Base-by-base conservation (phyloP, 2,113 vertebrate species). In the Centrocercus urophasianus region DNA sequence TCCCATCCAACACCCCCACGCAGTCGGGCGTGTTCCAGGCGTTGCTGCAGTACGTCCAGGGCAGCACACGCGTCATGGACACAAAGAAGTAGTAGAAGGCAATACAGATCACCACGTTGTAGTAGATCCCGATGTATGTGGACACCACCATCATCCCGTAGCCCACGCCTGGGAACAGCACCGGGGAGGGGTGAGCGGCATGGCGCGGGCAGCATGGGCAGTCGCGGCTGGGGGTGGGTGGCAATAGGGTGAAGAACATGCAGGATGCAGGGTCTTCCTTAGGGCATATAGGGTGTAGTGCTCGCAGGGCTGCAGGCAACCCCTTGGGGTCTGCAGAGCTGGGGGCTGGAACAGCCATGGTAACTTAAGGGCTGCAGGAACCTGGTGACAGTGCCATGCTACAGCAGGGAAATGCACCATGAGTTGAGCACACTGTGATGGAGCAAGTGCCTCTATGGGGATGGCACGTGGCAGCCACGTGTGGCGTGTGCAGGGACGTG, bases 101-200 rank as follows among this genome's bases (percentile, higher is more conserved):
- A 48, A 99, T 99, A 97, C 98, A 99, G 96, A 99, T 99, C 96
- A 99, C 99, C 97, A 99, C 99, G 36, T 99, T 99, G 98, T 99
- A 99, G 96, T 99, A 99, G 97, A 99, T 99, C 65, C 99, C 99
- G 43, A 99, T 99, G 96, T 99, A 99, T 0, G 98, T 99, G 90
- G 99, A 99, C 88, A 99, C 99, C 94, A 99, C 99, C 99, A 99
- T 99, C 99, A 99, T 99, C 95, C 99, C 99, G 10, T 99, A 99
- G 93, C 99, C 99, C 86, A 99, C 99, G 52, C 99, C 99, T 99
- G 93, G 59, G 89, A 94, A 96, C 95, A 95, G 94, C 89, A 94
- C 69, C 92, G 52, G 78, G 93, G 90, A 96, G 86, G 69, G 65
- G 70, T 93, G 91, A 95, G 93, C 13, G 71, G 93, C 89, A 67